Conservation (phyloP, 30 jellyfish, hydroid and myxozoan species). For the Hydra vulgaris region DNA sequence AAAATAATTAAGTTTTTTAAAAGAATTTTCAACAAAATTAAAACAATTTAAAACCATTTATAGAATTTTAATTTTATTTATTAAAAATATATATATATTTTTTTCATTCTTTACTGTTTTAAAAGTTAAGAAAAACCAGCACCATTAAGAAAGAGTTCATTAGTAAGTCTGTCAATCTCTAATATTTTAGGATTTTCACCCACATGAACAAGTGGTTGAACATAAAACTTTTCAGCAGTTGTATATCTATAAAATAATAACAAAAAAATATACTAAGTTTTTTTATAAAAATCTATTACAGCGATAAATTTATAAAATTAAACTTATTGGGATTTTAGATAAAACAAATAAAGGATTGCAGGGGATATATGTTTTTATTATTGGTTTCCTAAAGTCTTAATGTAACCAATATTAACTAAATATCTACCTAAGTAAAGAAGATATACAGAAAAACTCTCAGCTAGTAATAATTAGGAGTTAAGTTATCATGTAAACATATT, state of each 20-base stretch:
- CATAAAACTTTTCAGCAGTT: conserved; percentile 66
- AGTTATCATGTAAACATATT: too few relatives aligned
- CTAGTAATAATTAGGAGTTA: too few relatives aligned
- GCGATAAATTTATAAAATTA: not conserved
- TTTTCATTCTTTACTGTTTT: too few relatives aligned
- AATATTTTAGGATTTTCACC: conserved; percentile 36
- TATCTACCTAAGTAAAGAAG: too few relatives aligned
- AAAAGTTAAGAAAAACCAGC: not conserved
- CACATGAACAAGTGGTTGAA: conserved; percentile 80
- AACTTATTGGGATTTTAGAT: too few relatives aligned
- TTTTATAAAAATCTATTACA: not conserved
- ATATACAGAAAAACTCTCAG: too few relatives aligned
- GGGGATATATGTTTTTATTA: too few relatives aligned
- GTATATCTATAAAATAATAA: conserved; percentile 40
- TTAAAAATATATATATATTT: too few relatives aligned
- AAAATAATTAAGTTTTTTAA: not conserved
- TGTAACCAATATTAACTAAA: too few relatives aligned
- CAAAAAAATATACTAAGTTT: too few relatives aligned
- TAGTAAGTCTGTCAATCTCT: conserved; percentile 85
- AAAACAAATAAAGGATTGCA: too few relatives aligned
- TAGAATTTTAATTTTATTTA: not conserved
- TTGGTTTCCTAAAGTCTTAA: too few relatives aligned
- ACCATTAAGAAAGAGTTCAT: conserved; percentile 64
- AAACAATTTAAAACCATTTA: not conserved
- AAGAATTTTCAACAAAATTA: not conserved